phyloP scores from a whole-genome alignment of 2,888 invertebrate genomes.

The Caenorhabditis auriculariae region DNA sequence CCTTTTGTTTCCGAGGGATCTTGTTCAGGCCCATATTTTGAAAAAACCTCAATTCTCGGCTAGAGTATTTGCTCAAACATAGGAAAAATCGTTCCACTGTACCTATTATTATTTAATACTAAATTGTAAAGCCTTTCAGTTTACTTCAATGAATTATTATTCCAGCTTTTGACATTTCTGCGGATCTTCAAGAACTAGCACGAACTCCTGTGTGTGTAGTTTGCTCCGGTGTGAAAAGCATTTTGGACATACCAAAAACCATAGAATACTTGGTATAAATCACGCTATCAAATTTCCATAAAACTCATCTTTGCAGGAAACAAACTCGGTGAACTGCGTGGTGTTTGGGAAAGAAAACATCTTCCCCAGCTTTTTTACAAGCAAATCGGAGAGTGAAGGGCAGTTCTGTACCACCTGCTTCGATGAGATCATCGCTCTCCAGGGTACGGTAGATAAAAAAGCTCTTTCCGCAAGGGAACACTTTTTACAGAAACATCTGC shows the following conservation, averaged over 20 bases:
- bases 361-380: conserved; percentile 92
- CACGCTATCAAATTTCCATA: not conserved
- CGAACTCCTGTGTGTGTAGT: conserved; percentile 84
- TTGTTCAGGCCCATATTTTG: too few relatives aligned
- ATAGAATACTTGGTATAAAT: conserved; percentile 82
- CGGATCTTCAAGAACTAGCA: conserved; percentile 88
- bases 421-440: conserved; percentile 75
- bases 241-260: conserved; percentile 89
- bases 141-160: too few relatives aligned
- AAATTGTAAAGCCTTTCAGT: too few relatives aligned
- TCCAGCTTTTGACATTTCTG: conserved; percentile 81
- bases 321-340: conserved; percentile 87
- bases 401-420: conserved; percentile 75
- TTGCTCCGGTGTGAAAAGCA: conserved; percentile 94
- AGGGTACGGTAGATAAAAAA: conserved; percentile 64
- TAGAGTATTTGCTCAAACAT: too few relatives aligned
- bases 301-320: conserved; percentile 74
- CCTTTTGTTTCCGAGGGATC: too few relatives aligned
- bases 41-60: too few relatives aligned
- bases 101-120: too few relatives aligned
- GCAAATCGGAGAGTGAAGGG: conserved; percentile 75
- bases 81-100: too few relatives aligned
- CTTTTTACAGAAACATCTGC: conserved; percentile 50
- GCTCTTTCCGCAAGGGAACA: not conserved
- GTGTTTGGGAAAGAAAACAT: conserved; percentile 73